Percentiles rank a stretch among this genome's conserved stretches.
Conservation (phyloP, 2,113 vertebrate species). For the Accipiter virgatus region DNA sequence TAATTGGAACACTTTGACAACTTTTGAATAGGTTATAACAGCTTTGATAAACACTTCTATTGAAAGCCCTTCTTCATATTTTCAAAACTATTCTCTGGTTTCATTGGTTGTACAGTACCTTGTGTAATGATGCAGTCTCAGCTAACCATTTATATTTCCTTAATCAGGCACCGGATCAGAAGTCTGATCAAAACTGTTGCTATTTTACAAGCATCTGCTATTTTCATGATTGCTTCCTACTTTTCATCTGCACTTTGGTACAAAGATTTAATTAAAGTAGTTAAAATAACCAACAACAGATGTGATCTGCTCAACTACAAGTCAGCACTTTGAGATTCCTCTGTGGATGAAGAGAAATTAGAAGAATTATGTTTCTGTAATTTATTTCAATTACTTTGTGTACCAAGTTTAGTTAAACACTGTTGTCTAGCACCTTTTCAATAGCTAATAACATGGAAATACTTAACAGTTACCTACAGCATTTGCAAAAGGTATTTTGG, state of each 20-base stretch:
- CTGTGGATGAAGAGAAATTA: not conserved
- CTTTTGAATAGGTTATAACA: not conserved
- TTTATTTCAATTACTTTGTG: conserved; percentile 4
- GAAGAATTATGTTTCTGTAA: not conserved
- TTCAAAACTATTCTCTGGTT: not conserved
- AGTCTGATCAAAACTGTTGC: not conserved
- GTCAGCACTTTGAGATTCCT: not conserved
- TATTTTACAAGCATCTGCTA: conserved; percentile 7
- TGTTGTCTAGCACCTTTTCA: not conserved
- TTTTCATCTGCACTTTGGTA: not conserved
- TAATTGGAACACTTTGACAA: not conserved
- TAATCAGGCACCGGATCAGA: not conserved
- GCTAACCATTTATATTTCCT: not conserved
- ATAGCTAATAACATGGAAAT: not conserved
- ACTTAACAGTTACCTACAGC: not conserved
- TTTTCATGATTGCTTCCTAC: not conserved
- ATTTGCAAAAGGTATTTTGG: not conserved
- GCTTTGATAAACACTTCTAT: not conserved
- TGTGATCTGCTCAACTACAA: not conserved
- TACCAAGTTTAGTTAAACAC: not conserved
- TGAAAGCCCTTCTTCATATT: not conserved
- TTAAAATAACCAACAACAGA: conserved; percentile 26
- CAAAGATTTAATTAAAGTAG: conserved; percentile 30
- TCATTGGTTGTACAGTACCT: not conserved
- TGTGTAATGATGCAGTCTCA: not conserved